Evolutionary conservation across 2,888 invertebrate species (phyloP).

Genomic region (Diaprepes abbreviatus): DNA sequence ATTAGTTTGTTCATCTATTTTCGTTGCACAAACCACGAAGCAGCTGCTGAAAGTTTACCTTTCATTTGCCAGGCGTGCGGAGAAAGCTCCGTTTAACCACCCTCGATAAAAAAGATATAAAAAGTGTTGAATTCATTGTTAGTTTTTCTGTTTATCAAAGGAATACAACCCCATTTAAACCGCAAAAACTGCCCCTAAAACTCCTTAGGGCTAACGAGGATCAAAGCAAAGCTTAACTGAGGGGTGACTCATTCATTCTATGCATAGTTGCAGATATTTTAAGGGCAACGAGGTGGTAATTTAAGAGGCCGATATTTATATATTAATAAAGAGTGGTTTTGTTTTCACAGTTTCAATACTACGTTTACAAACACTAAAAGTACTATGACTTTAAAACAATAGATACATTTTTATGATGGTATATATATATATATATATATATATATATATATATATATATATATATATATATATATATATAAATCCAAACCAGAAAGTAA

Average conservation of each 20-base stretch:
- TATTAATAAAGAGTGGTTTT: no score
- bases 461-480: no score
- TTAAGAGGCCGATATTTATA: no score
- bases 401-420: no score
- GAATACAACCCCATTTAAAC: slow-evolving; percentile 44
- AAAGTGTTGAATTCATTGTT: slow-evolving; percentile 44
- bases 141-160: slow-evolving; percentile 43
- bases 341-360: no score
- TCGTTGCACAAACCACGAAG: no score
- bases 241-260: slow-evolving; percentile 42
- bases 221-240: slow-evolving; percentile 36
- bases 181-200: slow-evolving; percentile 43
- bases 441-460: no score
- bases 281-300: background rate
- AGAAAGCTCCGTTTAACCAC: slow-evolving; percentile 7
- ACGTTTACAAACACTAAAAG: no score
- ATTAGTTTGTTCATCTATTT: no score
- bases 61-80: background rate
- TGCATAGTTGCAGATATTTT: slow-evolving; percentile 40
- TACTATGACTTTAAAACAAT: no score
- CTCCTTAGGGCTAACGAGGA: slow-evolving; percentile 47
- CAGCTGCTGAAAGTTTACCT: slow-evolving; percentile 12
- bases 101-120: slow-evolving; percentile 22
- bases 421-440: no score
- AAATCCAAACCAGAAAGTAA: no score